Percentiles rank a stretch among this genome's conserved stretches.
phyloP scores from a whole-genome alignment of 1,140 invertebrate genomes.

The Diprion similis region DNA sequence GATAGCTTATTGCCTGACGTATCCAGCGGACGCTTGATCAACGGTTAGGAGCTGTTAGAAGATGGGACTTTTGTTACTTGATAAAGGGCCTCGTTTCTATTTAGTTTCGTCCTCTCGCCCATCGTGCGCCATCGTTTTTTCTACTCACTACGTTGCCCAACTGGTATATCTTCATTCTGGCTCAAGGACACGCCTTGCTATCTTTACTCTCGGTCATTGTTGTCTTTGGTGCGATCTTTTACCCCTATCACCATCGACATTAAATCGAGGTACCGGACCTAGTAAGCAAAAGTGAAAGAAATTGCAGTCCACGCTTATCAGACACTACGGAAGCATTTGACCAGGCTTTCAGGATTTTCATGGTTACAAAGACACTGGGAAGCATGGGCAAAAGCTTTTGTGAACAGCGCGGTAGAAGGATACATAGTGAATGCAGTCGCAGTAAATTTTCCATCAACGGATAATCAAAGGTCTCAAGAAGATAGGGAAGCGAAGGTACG shows the following conservation, averaged over 20 bases:
- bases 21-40: neutral
- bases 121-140: too few species aligned
- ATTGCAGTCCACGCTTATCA: too few species aligned
- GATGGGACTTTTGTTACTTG: neutral
- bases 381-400: too few species aligned
- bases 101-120: neutral
- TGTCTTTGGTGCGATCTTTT: neutral
- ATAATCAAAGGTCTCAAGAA: neutral
- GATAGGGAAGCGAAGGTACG: neutral
- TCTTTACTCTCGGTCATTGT: neutral
- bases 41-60: neutral
- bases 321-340: too few species aligned
- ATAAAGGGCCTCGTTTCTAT: constrained; percentile 7
- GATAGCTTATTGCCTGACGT: too few species aligned
- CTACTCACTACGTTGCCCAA: too few species aligned
- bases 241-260: neutral
- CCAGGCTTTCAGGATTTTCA: too few species aligned
- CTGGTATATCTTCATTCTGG: neutral
- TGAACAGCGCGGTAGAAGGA: too few species aligned
- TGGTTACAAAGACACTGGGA: too few species aligned
- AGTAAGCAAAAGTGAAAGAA: neutral
- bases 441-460: neutral
- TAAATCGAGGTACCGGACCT: neutral
- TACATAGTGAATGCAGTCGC: too few species aligned
- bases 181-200: neutral